phyloP scores from a whole-genome alignment of 2,113 vertebrate genomes.

The Carassius gibelio region DNA sequence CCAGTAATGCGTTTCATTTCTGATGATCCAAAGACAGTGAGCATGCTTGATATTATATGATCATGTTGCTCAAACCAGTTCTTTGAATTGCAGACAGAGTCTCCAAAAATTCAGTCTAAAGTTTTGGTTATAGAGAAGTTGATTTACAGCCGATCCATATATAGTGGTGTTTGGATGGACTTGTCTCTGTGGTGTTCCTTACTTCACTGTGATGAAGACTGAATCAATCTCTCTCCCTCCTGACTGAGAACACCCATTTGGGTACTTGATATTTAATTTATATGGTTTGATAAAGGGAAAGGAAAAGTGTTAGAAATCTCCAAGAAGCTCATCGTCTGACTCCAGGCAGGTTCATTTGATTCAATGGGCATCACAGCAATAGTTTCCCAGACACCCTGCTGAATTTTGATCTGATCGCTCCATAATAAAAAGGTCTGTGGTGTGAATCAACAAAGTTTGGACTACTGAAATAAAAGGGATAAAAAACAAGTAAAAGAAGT shows the following conservation, averaged over 20 bases:
- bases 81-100: background rate
- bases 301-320: slow-evolving; percentile 2
- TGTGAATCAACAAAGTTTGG: background rate
- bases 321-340: slow-evolving; percentile 5
- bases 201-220: slow-evolving; percentile 1
- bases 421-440: background rate
- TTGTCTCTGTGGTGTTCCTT: slow-evolving; percentile 36
- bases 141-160: slow-evolving; percentile 8
- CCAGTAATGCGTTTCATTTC: background rate
- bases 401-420: background rate
- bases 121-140: background rate
- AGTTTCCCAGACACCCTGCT: background rate
- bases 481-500: background rate
- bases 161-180: slow-evolving; percentile 19
- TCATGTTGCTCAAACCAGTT: background rate
- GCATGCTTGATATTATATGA: background rate
- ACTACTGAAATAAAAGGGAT: background rate
- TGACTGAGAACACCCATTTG: slow-evolving; percentile 35
- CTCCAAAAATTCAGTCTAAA: slow-evolving; percentile 11
- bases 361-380: background rate
- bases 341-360: background rate
- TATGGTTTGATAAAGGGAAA: slow-evolving; percentile 8
- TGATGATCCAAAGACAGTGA: background rate
- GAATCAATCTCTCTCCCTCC: slow-evolving; percentile 13
- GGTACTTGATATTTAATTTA: slow-evolving; percentile 29